Evolutionary conservation across 1,140 invertebrate species (phyloP).

Genomic region (Drosophila tsacasi): DNA sequence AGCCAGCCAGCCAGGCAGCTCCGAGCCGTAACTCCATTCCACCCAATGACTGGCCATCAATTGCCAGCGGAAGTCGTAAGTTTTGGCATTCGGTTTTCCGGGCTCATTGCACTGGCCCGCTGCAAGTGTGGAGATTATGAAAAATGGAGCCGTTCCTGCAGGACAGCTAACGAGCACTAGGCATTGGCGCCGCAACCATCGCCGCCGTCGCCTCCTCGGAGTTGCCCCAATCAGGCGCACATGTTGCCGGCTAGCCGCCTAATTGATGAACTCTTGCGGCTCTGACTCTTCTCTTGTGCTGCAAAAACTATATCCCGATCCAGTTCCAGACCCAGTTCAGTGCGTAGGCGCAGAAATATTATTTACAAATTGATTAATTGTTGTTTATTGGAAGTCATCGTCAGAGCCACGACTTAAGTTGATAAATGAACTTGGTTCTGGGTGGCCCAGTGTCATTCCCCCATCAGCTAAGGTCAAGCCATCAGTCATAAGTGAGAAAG

Average conservation of each 20-base stretch:
- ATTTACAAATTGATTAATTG: slow-evolving; percentile 77
- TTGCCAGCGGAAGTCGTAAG: slow-evolving; percentile 77
- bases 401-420: slow-evolving; percentile 31
- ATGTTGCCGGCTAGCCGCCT: slow-evolving; percentile 63
- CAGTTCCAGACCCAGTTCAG: slow-evolving; percentile 14
- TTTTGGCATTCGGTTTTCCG: slow-evolving; percentile 75
- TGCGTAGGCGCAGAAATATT: slow-evolving; percentile 65
- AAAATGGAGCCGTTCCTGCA: slow-evolving; percentile 58
- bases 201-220: slow-evolving; percentile 10
- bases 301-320: slow-evolving; percentile 26
- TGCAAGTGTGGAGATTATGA: slow-evolving; percentile 73
- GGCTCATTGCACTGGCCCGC: slow-evolving; percentile 11
- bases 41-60: slow-evolving; percentile 38
- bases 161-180: slow-evolving; percentile 52
- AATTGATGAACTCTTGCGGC: slow-evolving; percentile 64
- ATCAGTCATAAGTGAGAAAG: slow-evolving; percentile 54
- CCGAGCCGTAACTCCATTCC: slow-evolving; percentile 8
- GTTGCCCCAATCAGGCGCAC: slow-evolving; percentile 60
- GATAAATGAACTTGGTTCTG: slow-evolving; percentile 59
- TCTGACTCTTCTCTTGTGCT: slow-evolving; percentile 6
- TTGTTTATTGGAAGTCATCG: slow-evolving; percentile 64
- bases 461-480: slow-evolving; percentile 45
- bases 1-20: background rate
- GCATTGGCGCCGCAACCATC: slow-evolving; percentile 33
- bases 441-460: slow-evolving; percentile 29